These are phyloP conservation scores for Urocyon cinereoargenteus DNA, from an alignment of 2,797 vertebrate species.

Conservation along the genomic window DNA sequence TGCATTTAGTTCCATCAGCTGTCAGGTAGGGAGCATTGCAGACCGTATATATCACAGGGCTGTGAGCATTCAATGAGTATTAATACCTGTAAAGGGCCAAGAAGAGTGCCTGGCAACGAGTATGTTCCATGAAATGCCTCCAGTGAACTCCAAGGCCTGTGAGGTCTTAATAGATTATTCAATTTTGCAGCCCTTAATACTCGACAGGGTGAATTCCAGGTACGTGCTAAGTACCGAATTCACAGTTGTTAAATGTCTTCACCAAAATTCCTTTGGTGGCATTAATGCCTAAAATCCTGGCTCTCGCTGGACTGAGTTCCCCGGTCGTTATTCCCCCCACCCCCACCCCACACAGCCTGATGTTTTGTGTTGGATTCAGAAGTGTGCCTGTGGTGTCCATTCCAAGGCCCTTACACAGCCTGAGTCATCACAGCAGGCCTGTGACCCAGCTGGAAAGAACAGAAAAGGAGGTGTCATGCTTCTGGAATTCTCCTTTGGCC, in stretches of 20 bases:
- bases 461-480: constrained; percentile 53
- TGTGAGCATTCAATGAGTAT: background rate
- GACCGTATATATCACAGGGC: background rate
- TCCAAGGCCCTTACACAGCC: background rate
- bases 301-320: background rate
- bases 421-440: constrained; percentile 63
- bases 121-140: background rate
- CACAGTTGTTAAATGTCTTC: background rate
- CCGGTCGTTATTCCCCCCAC: background rate
- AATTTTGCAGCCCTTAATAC: background rate
- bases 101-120: background rate
- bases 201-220: background rate
- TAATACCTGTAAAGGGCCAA: background rate
- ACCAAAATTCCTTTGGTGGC: background rate
- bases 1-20: background rate
- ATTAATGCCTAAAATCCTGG: background rate
- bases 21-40: background rate
- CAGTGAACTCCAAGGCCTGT: background rate
- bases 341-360: background rate
- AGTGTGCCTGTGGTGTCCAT: background rate
- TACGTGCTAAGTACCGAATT: background rate
- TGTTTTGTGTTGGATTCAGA: background rate
- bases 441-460: constrained; percentile 73
- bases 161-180: background rate
- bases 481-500: constrained; percentile 73